Percentiles rank a stretch among this genome's conserved stretches.
Conservation (phyloP, 2,113 vertebrate species). For the Phyllostomus discolor region DNA sequence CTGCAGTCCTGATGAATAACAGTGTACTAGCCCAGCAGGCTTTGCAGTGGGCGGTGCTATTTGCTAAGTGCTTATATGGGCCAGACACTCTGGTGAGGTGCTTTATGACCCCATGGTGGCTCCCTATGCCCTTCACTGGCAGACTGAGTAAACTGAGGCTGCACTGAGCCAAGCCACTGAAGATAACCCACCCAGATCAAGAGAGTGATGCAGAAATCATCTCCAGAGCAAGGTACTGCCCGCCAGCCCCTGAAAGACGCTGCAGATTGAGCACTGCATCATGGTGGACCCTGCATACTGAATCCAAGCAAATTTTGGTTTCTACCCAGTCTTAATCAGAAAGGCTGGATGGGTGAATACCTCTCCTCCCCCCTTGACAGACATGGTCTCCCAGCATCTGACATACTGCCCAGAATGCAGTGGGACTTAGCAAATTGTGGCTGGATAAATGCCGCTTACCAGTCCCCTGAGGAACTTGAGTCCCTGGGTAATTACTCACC, state of each 20-base stretch:
- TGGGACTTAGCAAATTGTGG: neutral
- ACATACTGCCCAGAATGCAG: neutral
- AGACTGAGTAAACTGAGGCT: neutral
- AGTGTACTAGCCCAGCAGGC: neutral
- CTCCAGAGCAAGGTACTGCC: neutral
- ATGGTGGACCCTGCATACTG: neutral
- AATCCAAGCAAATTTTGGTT: neutral
- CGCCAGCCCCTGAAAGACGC: accelerated
- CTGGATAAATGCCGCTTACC: neutral
- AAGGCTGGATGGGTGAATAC: neutral
- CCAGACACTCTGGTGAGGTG: neutral
- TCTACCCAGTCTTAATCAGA: neutral
- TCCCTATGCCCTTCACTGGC: neutral
- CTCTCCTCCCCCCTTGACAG: neutral
- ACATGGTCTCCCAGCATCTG: neutral
- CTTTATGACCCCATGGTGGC: neutral
- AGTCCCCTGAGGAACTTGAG: neutral
- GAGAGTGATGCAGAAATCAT: neutral
- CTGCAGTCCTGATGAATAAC: neutral
- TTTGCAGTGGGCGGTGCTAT: neutral
- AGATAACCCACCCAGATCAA: neutral
- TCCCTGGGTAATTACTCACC: neutral
- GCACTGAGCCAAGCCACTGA: neutral
- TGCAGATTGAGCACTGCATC: neutral
- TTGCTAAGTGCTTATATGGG: neutral